phyloP scores from a whole-genome alignment of 1,140 invertebrate genomes.

The Leptinotarsa texana region DNA sequence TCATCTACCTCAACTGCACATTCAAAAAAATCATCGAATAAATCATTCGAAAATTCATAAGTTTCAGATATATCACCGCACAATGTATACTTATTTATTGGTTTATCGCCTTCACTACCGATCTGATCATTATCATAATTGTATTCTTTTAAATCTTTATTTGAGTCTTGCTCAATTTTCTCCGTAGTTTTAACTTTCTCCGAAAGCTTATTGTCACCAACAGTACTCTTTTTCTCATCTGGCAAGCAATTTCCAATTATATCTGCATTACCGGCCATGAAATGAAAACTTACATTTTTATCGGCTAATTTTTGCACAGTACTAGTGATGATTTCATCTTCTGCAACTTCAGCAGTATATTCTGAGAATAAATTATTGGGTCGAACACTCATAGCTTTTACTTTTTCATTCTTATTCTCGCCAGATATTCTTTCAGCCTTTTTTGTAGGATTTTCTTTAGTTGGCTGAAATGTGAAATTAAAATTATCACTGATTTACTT shows the following conservation, averaged over 20 bases:
- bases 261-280: slow-evolving; percentile 1
- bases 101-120: too few species aligned
- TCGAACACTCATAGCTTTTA: background rate
- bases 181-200: too few species aligned
- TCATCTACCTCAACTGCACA: too few species aligned
- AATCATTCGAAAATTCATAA: too few species aligned
- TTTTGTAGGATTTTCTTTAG: background rate
- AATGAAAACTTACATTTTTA: background rate
- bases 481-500: background rate
- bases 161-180: too few species aligned
- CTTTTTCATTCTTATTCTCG: background rate
- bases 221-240: background rate
- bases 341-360: background rate
- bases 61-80: too few species aligned
- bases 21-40: too few species aligned
- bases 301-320: background rate
- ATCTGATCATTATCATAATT: too few species aligned
- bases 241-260: background rate
- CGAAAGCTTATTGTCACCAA: too few species aligned
- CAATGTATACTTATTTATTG: too few species aligned
- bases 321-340: background rate
- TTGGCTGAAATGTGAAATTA: background rate
- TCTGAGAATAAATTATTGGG: background rate
- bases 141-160: too few species aligned
- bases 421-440: background rate